phyloP scores from a whole-genome alignment of 1,140 invertebrate genomes.

The Sarcophaga bullata region DNA sequence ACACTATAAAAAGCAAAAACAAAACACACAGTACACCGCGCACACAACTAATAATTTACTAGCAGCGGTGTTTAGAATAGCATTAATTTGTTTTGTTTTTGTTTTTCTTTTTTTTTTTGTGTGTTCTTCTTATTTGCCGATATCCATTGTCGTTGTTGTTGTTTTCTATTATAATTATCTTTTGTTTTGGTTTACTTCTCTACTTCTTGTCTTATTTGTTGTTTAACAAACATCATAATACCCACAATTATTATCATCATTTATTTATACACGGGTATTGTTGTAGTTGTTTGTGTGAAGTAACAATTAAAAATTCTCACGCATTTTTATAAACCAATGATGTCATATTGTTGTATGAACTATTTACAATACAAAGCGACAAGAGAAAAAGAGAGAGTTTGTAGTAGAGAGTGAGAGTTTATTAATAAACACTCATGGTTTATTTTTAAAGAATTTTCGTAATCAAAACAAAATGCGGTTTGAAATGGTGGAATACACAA shows the following conservation, averaged over 20 bases:
- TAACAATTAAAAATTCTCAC: not conserved
- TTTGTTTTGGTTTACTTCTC: not conserved
- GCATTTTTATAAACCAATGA: conserved; percentile 23
- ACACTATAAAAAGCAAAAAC: not conserved
- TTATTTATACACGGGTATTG: too few relatives aligned
- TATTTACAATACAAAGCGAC: too few relatives aligned
- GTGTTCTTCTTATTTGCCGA: too few relatives aligned
- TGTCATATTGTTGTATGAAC: not conserved
- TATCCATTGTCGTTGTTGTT: not conserved
- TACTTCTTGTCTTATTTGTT: not conserved
- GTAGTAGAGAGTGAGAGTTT: too few relatives aligned
- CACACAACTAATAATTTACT: not conserved
- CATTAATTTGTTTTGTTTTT: not conserved
- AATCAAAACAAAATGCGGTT: conserved; percentile 8
- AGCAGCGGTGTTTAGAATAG: not conserved
- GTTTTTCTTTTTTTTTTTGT: too few relatives aligned
- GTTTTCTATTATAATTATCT: not conserved
- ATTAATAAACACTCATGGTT: not conserved
- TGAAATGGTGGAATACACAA: not conserved
- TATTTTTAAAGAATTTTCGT: not conserved
- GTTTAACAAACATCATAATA: conserved; percentile 17
- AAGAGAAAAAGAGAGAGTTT: too few relatives aligned
- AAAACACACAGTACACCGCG: not conserved
- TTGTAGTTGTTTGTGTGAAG: not conserved
- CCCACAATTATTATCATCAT: not conserved